A percentile compares a stretch with the other conserved stretches of the same genome.
Evolutionary conservation across 2,888 invertebrate species (phyloP).

Genomic region (Scaptomyza cyrtandrae): DNA sequence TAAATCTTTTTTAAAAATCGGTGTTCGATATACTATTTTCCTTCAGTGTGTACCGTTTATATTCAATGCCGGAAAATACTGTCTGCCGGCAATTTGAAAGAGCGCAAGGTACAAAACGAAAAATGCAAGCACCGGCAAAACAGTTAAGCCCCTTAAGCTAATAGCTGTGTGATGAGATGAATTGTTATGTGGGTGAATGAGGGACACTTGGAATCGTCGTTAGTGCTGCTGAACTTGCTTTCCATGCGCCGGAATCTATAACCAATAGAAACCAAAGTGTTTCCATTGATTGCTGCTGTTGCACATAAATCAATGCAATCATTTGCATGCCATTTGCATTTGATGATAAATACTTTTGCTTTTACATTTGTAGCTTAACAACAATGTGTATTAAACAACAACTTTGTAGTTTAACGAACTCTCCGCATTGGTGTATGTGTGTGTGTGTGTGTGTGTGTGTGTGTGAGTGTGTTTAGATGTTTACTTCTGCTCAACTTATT

Average conservation of each 20-base stretch:
- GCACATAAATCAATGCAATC: no score
- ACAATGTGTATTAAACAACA: conserved; percentile 6
- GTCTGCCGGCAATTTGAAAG: conserved; percentile 86
- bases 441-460: not conserved
- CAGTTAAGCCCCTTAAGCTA: conserved; percentile 85
- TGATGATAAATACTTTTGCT: not conserved
- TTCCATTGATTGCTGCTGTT: conserved; percentile 7
- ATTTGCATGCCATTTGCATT: conserved; percentile 15
- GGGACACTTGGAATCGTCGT: conserved; percentile 85
- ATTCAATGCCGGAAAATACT: conserved; percentile 86
- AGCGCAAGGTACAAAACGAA: conserved; percentile 86
- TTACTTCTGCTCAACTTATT: not conserved
- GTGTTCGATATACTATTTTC: not conserved
- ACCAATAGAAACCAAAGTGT: conserved; percentile 41
- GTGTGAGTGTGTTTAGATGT: not conserved
- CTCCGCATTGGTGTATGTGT: no score
- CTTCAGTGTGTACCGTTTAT: conserved; percentile 73
- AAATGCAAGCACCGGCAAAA: conserved; percentile 12
- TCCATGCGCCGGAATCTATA: conserved; percentile 86
- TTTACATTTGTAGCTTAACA: no score
- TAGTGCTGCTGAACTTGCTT: conserved; percentile 84
- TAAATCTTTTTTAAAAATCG: no score
- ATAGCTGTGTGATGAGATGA: conserved; percentile 16
- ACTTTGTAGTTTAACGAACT: conserved; percentile 8
- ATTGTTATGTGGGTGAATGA: not conserved